Evolutionary conservation across 1,140 invertebrate genomes (phyloP), one percentile per base, ranked within the genome.

Genomic region (Eueides isabella): DNA sequence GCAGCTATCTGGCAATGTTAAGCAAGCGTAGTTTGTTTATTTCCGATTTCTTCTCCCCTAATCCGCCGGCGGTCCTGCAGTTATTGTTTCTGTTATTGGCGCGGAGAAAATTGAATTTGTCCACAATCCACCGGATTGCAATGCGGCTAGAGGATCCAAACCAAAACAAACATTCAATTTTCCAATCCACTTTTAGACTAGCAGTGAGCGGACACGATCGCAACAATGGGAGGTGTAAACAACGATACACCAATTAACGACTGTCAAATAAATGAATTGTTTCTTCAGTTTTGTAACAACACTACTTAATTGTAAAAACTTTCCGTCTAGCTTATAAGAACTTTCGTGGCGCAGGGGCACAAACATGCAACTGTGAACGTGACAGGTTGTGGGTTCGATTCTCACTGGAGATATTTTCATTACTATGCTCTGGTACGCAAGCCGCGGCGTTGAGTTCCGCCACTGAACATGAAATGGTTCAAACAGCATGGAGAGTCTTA

Each of bases 71-170:
- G n/a, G 67, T 71, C 68, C 63, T 75, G 67, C 64, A 76, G 85
- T 86, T 88, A 87, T 88, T 91, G 86, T 85, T 83, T 84, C 80
- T 85, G 84, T 85, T 89, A 89, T 91, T 86, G 87, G 74, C 80
- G 83, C 72, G 80, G 83, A 84, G 87, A 85, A 91, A 91, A 91
- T 91, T 89, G 86, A 88, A 91, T 91, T 87, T 85, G 85, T 86
- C 86, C 85, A 85, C 87, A 86, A 89, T 86, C 86, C 83, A 76
- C 79, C 48, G 80, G 85, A 88, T 89, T 89, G 86, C 80, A 84
- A 82, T 83, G 82, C 78, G 79, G 80, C 70, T 66, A 63, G 71
- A 72, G 75, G 79, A 81, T 81, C 72, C 84, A 75, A 80, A 83
- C 82, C 78, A 87, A 85, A 89, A 85, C 84, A 85, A 84, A 87